A percentile compares a stretch with the other conserved stretches of the same genome.
phyloP scores from a whole-genome alignment of 2,797 vertebrate species.

The Pangasius djambal region DNA sequence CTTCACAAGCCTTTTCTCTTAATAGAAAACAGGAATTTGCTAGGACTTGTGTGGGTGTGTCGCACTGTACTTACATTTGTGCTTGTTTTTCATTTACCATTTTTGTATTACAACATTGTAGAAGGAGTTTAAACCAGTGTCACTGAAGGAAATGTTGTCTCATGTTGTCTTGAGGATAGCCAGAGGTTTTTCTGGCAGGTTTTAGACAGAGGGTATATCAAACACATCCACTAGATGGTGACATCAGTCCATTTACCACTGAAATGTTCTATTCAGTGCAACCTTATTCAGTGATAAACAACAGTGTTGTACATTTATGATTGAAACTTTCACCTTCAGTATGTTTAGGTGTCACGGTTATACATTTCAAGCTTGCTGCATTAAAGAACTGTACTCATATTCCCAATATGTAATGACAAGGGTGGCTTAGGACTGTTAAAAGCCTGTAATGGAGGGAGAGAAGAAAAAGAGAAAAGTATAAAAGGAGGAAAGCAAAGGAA shows the following conservation, averaged over 20 bases:
- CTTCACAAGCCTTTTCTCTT: not conserved
- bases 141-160: not conserved
- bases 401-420: not conserved
- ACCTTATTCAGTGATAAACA: not conserved
- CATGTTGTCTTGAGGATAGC: not conserved
- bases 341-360: not conserved
- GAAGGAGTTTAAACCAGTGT: not conserved
- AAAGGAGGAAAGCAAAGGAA: not conserved
- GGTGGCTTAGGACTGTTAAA: not conserved
- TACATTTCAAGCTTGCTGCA: not conserved
- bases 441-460: not conserved
- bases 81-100: not conserved
- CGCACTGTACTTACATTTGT: not conserved
- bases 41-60: not conserved
- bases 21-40: not conserved
- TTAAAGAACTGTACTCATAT: not conserved
- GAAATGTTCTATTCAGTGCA: not conserved
- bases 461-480: not conserved
- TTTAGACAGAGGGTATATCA: not conserved
- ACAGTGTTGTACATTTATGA: not conserved
- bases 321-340: not conserved
- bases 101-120: too few relatives aligned
- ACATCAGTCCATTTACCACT: not conserved
- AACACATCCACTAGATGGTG: conserved; percentile 34
- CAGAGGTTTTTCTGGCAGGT: not conserved